Evolutionary conservation across 2,888 invertebrate genomes (phyloP).

Genomic region (Chymomyza fuscimana): DNA sequence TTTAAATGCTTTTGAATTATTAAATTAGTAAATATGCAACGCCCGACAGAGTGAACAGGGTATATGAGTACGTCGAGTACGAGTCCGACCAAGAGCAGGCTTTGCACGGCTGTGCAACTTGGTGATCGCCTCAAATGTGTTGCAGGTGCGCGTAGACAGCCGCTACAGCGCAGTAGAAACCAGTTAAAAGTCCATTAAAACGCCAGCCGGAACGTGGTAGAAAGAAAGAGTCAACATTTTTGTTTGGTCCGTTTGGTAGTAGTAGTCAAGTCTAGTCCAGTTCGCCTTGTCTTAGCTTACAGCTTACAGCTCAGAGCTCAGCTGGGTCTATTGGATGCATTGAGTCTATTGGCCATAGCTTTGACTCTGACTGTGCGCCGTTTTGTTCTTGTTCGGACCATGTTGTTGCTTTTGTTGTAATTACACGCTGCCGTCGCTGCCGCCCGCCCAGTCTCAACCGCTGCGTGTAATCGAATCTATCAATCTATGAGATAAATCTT

Average conservation of each 20-base stretch:
- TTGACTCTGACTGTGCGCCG: constrained; percentile 23
- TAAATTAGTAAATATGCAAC: constrained; percentile 79
- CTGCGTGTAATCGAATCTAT: constrained; percentile 78
- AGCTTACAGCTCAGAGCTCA: constrained; percentile 8
- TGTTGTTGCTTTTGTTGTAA: constrained; percentile 68
- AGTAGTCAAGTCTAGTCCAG: too few relatives aligned
- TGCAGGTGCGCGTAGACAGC: constrained; percentile 43
- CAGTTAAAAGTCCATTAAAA: constrained; percentile 78
- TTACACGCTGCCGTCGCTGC: constrained; percentile 59
- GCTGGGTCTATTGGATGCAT: background rate
- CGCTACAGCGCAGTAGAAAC: constrained; percentile 50
- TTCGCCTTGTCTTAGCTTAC: background rate
- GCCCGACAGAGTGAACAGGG: constrained; percentile 46
- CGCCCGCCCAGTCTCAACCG: constrained; percentile 62
- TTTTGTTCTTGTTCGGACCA: constrained; percentile 57
- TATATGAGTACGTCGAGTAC: constrained; percentile 20
- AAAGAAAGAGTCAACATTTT: constrained; percentile 32
- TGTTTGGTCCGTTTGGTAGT: background rate
- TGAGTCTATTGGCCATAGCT: background rate
- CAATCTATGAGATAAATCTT: constrained; percentile 80
- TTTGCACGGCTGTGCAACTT: constrained; percentile 21
- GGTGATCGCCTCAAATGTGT: constrained; percentile 52
- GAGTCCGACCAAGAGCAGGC: constrained; percentile 23
- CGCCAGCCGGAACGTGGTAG: constrained; percentile 43
- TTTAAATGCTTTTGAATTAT: constrained; percentile 80